Base-by-base conservation (phyloP, 2,888 invertebrate genomes). In the Chloroclystis v-ata region DNA sequence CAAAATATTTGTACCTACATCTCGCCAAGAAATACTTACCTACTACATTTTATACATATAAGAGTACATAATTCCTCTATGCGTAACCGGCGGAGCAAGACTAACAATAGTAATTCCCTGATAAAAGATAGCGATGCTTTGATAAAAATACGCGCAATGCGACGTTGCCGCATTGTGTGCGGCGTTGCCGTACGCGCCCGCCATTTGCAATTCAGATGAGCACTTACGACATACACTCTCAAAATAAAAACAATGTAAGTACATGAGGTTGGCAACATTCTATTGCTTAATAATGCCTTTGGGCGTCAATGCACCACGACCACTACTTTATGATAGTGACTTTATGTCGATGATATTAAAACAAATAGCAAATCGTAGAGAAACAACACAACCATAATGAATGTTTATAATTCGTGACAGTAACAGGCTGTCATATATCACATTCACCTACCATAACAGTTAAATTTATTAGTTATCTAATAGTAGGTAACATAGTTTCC, bases 141-240 rank as follows among this genome's bases (percentile, higher is more conserved):
- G 79, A 82, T 81, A 78, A 81, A 81, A 82, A 82, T 79, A 82
- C 82, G 80, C 74, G 72, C 65, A 69, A 54, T 46, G 70, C 74
- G 69, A 57, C 64, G 81, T 76, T 81, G 83, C 79, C 82, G 65
- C 63, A 65, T 69, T 57, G 50, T n/a, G 20, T 5, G 77, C 78
- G 70, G 63, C 67, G 82, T 78, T 82, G 77, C 66, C 60, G 32
- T 66, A 59, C 60, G 59, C 58, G 68, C 68, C 20, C 35, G 78
- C 80, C 81, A 82, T 83, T 83, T 82, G 81, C 82, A 82, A 79
- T 78, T 79, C 70, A 72, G 70, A 75, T 78, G 74, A 70, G 70
- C 64, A 59, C 65, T 71, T 79, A 77, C 78, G 76, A 72, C 77
- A 78, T 74, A 73, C 72, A 71, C 66, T 72, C 75, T 76, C 80